Conservation (phyloP, 1,140 invertebrate species). For the Drosophila virilis region DNA sequence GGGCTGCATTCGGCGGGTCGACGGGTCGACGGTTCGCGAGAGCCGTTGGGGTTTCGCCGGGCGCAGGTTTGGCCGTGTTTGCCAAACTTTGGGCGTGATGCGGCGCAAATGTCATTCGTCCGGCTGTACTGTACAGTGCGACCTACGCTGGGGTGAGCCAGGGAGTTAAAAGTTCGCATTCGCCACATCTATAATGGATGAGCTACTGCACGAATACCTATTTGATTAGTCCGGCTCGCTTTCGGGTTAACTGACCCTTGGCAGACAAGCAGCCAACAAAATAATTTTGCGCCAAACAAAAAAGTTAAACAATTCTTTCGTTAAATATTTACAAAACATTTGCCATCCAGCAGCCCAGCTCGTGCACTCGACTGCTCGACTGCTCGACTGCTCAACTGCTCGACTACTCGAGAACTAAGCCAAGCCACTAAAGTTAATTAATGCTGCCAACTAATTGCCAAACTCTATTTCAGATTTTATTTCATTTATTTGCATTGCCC, state of each 20-base stretch:
- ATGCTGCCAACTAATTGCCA: neutral
- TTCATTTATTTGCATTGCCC: constrained; percentile 24
- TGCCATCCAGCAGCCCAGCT: constrained; percentile 2
- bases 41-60: constrained; percentile 26
- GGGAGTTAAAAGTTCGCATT: constrained; percentile 63
- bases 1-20: constrained; percentile 59
- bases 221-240: constrained; percentile 44
- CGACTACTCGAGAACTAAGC: neutral
- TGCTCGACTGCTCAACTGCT: neutral
- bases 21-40: neutral
- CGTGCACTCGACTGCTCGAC: neutral
- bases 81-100: constrained; percentile 56
- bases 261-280: constrained; percentile 39
- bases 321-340: constrained; percentile 62
- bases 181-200: constrained; percentile 70
- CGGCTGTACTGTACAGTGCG: constrained; percentile 22
- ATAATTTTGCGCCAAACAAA: neutral
- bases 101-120: constrained; percentile 72
- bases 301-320: constrained; percentile 33
- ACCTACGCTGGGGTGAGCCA: neutral
- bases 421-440: too few species aligned
- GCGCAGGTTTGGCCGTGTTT: constrained; percentile 37
- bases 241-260: constrained; percentile 73
- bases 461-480: constrained; percentile 5
- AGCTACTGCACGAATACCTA: constrained; percentile 19